Evolutionary conservation across 1,140 invertebrate species (phyloP).

Genomic region (Caerostris extrusa): DNA sequence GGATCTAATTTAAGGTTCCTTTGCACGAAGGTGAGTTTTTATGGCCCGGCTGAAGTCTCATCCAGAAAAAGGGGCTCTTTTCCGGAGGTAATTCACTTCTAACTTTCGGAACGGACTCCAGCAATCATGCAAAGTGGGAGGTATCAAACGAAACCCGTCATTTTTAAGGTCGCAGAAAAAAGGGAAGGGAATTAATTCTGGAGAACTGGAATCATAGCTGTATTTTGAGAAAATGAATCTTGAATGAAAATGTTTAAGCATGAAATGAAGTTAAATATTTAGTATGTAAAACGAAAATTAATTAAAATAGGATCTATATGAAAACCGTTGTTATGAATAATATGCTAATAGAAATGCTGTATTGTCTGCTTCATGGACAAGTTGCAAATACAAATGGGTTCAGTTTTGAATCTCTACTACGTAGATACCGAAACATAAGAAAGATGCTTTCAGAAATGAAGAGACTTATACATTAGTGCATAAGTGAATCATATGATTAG

Average conservation of each 20-base stretch:
- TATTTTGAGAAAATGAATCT: neutral
- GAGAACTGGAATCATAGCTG: neutral
- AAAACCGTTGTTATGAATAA: too few species aligned
- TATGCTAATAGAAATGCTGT: too few species aligned
- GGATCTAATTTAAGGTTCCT: constrained; percentile 51
- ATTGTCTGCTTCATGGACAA: too few species aligned
- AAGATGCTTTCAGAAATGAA: too few species aligned
- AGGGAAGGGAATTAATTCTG: neutral
- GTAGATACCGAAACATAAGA: too few species aligned
- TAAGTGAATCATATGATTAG: too few species aligned
- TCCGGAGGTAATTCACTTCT: constrained; percentile 32
- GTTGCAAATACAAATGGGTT: too few species aligned
- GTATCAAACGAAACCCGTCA: neutral
- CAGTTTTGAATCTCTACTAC: too few species aligned
- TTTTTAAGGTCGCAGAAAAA: neutral
- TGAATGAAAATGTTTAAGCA: neutral
- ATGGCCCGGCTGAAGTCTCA: constrained; percentile 35
- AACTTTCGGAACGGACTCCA: neutral
- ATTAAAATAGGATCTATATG: too few species aligned
- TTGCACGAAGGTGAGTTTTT: constrained; percentile 48
- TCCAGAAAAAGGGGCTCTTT: neutral
- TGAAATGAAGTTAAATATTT: too few species aligned
- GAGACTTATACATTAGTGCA: too few species aligned
- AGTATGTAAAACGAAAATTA: too few species aligned
- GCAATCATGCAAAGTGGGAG: constrained; percentile 37